phyloP scores from a whole-genome alignment of 2,113 vertebrate species.

The Sitta europaea region DNA sequence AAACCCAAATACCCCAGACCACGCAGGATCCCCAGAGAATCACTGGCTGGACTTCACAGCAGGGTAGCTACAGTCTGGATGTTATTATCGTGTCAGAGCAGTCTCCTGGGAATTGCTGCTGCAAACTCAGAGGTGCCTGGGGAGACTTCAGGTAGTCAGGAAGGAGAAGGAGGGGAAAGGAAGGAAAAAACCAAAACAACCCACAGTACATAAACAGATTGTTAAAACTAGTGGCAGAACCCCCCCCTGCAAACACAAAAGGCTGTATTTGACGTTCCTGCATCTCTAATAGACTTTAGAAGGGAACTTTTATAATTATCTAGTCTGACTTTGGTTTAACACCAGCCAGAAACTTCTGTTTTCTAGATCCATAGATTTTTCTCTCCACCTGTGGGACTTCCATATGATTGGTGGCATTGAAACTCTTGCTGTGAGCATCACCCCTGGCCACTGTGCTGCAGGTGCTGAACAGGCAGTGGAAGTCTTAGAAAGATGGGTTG shows the following conservation, averaged over 20 bases:
- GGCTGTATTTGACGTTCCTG: not conserved
- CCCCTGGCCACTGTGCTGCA: not conserved
- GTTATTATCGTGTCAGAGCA: conserved; percentile 2
- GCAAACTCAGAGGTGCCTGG: conserved; percentile 26
- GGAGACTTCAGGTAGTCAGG: conserved; percentile 39
- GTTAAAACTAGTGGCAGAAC: conserved; percentile 24
- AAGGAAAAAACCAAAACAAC: not conserved
- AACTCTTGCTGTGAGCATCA: not conserved
- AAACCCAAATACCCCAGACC: not conserved
- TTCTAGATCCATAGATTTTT: not conserved
- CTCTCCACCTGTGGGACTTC: not conserved
- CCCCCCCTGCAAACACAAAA: not conserved
- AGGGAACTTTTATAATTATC: not conserved
- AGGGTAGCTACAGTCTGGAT: not conserved
- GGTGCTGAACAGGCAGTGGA: not conserved
- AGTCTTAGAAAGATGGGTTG: conserved; percentile 14
- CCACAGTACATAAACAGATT: conserved; percentile 10
- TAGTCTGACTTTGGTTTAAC: not conserved
- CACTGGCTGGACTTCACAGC: conserved; percentile 28
- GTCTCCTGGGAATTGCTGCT: conserved; percentile 38
- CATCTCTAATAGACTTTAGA: not conserved
- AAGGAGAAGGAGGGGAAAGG: not conserved
- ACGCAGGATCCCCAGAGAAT: not conserved
- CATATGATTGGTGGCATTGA: not conserved
- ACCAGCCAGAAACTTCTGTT: not conserved